Evolutionary conservation across 2,113 vertebrate species (phyloP).

Genomic region (Pionites leucogaster): DNA sequence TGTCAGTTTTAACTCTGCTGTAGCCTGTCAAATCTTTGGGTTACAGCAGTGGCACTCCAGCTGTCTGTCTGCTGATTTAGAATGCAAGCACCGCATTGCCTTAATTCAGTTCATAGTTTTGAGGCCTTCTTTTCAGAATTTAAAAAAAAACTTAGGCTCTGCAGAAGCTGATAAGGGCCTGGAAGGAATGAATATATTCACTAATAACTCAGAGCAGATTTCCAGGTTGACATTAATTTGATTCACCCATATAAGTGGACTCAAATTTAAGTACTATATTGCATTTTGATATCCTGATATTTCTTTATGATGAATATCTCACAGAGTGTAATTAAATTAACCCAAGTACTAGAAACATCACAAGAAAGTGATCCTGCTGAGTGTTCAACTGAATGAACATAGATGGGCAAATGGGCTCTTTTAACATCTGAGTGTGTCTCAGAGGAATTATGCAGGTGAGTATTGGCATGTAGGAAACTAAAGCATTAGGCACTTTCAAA

Average conservation of each 20-base stretch:
- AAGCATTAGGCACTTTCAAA: not conserved
- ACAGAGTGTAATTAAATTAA: constrained; percentile 41
- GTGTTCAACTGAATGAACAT: constrained; percentile 6
- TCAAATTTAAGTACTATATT: constrained; percentile 31
- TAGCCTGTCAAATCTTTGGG: constrained; percentile 53
- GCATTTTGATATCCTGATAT: constrained; percentile 55
- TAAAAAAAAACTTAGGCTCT: not conserved
- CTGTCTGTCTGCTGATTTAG: constrained; percentile 40
- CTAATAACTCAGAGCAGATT: constrained; percentile 23
- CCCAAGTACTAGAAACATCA: constrained; percentile 39
- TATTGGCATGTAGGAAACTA: not conserved
- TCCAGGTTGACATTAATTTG: constrained; percentile 42
- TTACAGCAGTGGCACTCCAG: constrained; percentile 34
- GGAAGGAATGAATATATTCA: constrained; percentile 16
- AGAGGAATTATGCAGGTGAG: not conserved
- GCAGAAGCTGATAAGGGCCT: constrained; percentile 19
- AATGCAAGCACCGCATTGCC: not conserved
- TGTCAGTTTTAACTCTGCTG: constrained; percentile 55
- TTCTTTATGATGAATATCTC: constrained; percentile 52
- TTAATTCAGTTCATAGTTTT: constrained; percentile 1
- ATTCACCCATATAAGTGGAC: constrained; percentile 22
- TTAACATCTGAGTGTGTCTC: not conserved
- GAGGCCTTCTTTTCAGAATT: not conserved
- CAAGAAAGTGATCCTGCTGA: constrained; percentile 38
- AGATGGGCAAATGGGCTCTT: constrained; percentile 29